A percentile compares a stretch with the other conserved stretches of the same genome.
These are phyloP conservation scores for Myotis daubentonii DNA, from an alignment of 2,797 vertebrate genomes.

Conservation along the genomic window DNA sequence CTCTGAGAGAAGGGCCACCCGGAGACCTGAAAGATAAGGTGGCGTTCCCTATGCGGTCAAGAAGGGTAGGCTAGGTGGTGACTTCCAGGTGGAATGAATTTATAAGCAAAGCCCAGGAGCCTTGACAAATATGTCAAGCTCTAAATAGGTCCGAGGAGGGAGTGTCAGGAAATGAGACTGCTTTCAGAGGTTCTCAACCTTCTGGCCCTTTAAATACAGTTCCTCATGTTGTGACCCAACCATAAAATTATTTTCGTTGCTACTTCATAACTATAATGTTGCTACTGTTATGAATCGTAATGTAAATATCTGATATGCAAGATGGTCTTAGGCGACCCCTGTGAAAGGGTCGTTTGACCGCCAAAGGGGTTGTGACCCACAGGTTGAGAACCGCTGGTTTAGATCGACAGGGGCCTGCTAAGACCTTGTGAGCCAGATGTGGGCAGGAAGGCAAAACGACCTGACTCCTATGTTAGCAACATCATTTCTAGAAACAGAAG, in stretches of 20 bases:
- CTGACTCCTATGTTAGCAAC: not conserved
- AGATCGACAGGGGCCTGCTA: not conserved
- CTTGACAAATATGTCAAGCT: fast-evolving
- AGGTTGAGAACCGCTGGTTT: no score
- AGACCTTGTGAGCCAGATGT: not conserved
- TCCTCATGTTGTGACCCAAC: no score
- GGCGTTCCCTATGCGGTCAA: not conserved
- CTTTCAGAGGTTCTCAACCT: no score
- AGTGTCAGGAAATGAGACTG: not conserved
- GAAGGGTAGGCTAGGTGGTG: not conserved
- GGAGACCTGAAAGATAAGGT: not conserved
- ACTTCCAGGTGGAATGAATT: not conserved
- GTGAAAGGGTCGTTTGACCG: no score
- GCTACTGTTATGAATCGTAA: no score
- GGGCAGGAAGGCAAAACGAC: not conserved
- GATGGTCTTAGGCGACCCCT: no score
- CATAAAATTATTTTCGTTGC: no score
- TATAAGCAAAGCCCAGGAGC: not conserved
- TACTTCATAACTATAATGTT: no score
- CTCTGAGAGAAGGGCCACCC: not conserved
- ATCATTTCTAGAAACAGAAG: not conserved
- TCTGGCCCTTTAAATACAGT: no score
- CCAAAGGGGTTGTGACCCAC: no score
- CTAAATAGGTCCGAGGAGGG: not conserved
- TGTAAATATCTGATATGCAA: no score